Conservation (phyloP, 2,113 vertebrate genomes). For the Toxotes chatareus region DNA sequence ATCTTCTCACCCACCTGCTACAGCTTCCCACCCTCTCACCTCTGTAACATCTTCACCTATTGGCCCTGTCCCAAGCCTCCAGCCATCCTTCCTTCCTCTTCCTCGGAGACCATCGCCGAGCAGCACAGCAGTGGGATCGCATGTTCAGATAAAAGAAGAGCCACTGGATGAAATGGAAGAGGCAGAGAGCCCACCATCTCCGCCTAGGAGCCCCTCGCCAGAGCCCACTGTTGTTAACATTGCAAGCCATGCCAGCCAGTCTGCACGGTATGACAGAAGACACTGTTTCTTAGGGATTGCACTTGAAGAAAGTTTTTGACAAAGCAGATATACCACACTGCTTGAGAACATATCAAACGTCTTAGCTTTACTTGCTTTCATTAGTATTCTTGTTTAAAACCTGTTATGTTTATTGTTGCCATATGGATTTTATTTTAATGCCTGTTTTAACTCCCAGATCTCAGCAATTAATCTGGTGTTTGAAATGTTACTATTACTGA, state of each 20-base stretch:
- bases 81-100: constrained; percentile 81
- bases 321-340: background rate
- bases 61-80: constrained; percentile 82
- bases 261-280: constrained; percentile 87
- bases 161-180: constrained; percentile 93
- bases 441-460: background rate
- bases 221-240: constrained; percentile 93
- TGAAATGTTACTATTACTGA: background rate
- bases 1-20: constrained; percentile 81
- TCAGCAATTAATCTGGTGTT: background rate
- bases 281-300: background rate
- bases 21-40: constrained; percentile 83
- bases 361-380: background rate
- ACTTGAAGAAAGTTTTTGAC: background rate
- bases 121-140: constrained; percentile 68
- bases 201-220: constrained; percentile 93
- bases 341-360: background rate
- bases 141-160: constrained; percentile 96
- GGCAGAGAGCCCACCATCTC: constrained; percentile 90
- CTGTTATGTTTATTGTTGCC: background rate
- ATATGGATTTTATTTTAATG: background rate
- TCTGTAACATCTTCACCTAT: constrained; percentile 65
- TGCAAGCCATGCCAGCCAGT: constrained; percentile 96
- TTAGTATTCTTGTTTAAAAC: background rate
- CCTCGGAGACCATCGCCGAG: constrained; percentile 70